Conservation (phyloP, 2,797 vertebrate species). For the Muscicapa striata region DNA sequence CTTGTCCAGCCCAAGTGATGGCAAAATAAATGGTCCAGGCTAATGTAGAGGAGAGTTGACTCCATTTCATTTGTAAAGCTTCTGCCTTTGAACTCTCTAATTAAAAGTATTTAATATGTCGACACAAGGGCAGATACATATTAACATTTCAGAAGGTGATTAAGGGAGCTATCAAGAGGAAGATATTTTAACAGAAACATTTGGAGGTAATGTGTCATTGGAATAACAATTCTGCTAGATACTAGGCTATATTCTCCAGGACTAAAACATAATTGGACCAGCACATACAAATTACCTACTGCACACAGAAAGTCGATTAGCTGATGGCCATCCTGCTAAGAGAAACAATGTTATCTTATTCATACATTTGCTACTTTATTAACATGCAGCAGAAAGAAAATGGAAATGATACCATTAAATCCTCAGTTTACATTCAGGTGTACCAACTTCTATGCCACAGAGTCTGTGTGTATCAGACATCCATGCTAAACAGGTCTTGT, state of each 20-base stretch:
- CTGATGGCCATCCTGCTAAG: neutral
- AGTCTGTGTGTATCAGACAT: neutral
- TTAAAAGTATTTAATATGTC: neutral
- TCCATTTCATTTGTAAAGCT: neutral
- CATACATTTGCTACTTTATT: conserved; percentile 21
- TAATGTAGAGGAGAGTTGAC: neutral
- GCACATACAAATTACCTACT: neutral
- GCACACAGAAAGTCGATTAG: neutral
- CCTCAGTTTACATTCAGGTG: conserved; percentile 1
- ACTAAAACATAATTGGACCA: neutral
- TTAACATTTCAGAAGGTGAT: neutral
- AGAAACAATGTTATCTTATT: conserved; percentile 13
- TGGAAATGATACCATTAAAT: neutral
- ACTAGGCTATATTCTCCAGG: neutral
- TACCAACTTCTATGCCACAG: neutral
- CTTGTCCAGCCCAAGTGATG: neutral
- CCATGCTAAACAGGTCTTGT: neutral
- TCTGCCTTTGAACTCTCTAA: neutral
- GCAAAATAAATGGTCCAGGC: neutral
- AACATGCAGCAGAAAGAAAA: neutral
- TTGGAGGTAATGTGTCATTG: neutral
- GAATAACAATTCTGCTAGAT: neutral
- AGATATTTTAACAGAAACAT: conserved; percentile 7
- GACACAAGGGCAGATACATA: neutral
- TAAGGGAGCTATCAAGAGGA: neutral